Base-by-base conservation (phyloP, 2,888 invertebrate genomes). In the Prosopocoilus inquinatus region DNA sequence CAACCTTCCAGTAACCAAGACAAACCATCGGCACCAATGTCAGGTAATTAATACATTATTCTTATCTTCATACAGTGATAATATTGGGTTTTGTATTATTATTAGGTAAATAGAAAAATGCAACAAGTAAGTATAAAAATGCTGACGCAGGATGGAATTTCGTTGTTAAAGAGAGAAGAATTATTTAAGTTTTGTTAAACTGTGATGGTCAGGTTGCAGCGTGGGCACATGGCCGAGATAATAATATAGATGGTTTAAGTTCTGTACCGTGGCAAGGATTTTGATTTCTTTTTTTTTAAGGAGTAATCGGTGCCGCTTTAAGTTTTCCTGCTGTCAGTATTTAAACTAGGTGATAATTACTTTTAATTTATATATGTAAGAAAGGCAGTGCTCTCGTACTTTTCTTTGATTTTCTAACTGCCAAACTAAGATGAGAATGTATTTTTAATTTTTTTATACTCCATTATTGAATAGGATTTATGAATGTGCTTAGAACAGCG, bases 1-100 rank as follows among this genome's bases (percentile, higher is more conserved):
- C 72, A 69, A 60, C 69, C 69, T 60, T 70, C 69, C 53, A 64
- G 50, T 63, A 63, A 53, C 57, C 60, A 55, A 46, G 39, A 62
- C 51, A 62, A 58, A 58, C 12, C 44, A 59, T 59, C 52, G 58
- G 57, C 57, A 16, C 41, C 57, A 5, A 49, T 57, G n/a, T 13
- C 52, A 46, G 48, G 56, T 49, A 48, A 52, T 38, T 12, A 7
- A 38, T 9, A 38, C 9, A 38, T 5, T 38, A 9, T 13, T 38
- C 7, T 9, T 13, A 9, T 13, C 12, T 38, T 38, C 5, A 28
- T 28, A 28, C n/a, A n/a, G n/a, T n/a, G n/a, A n/a, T n/a, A n/a
- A n/a, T n/a, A 28, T 28, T 3, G 20, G 7, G 5, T 9, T 11
- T 54, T 41, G 43, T 9, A 36, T 41, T 52, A 36, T 41, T 52